Evolutionary conservation across 2,113 vertebrate species (phyloP).

Genomic region (Oceanodroma tethys): DNA sequence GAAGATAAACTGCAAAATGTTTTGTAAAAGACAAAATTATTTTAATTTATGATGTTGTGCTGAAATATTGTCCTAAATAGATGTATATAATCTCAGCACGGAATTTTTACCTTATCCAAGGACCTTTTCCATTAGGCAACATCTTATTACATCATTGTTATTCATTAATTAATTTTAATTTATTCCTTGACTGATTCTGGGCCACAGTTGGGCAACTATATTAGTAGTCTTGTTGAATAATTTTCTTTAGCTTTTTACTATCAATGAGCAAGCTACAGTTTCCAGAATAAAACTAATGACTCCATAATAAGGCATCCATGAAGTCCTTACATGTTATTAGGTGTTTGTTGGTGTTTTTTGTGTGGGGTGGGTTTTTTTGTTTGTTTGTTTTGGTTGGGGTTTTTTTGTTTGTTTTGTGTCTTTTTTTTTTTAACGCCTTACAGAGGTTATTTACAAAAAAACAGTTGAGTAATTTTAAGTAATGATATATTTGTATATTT

Average conservation of each 20-base stretch:
- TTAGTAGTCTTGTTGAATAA: not conserved
- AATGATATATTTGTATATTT: not conserved
- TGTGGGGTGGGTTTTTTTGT: not conserved
- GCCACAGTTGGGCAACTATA: not conserved
- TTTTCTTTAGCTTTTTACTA: not conserved
- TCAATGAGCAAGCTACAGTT: not conserved
- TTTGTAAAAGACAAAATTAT: not conserved
- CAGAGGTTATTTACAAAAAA: not conserved
- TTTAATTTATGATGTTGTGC: not conserved
- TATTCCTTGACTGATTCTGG: not conserved
- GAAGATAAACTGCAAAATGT: not conserved
- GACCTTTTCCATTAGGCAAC: not conserved
- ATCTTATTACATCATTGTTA: not conserved
- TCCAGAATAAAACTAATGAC: not conserved
- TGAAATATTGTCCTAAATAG: not conserved
- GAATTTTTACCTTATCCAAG: not conserved
- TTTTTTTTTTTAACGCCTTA: not conserved
- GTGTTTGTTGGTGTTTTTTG: not conserved
- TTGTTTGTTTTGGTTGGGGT: not conserved
- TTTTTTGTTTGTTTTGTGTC: too few species aligned
- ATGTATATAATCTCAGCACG: accelerated
- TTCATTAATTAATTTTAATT: not conserved
- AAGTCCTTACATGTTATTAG: accelerated
- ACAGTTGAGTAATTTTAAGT: not conserved
- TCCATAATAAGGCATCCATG: not conserved